Base-by-base conservation (phyloP, 2,113 vertebrate genomes). In the Oncorhynchus tshawytscha region DNA sequence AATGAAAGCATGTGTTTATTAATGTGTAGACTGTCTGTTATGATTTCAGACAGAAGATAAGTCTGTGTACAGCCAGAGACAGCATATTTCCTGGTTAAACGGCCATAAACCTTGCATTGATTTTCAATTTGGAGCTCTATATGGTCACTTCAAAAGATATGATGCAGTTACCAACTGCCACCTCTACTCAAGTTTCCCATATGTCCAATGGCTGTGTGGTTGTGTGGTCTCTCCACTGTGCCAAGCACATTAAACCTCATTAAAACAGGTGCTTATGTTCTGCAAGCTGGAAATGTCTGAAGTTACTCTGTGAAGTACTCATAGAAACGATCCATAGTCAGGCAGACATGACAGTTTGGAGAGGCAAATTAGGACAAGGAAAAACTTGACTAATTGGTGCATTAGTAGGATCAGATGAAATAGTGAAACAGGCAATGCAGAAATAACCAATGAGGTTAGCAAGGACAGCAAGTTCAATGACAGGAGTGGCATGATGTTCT, bases 91-190 rank as follows among this genome's bases (percentile, higher is more conserved):
- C 70, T 78, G 51, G 74, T 77, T 89, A 79, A 91, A 62, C 73
- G 69, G 45, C 69, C 31, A 78, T 87, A 82, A 81, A 82, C 70
- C 68, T 71, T 74, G 62, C 75, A 89, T 90, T 81, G 84, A 90
- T 88, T 90, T 88, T 88, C 87, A 85, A 80, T 90, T 86, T 83
- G 45, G 78, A 70, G 18, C 49, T 60, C 49, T 76, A 15, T 72
- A 60, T 74, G 68, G 60, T 49, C 73, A 54, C 66, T 79, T 77
- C 77, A 75, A 75, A 80, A 69, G 72, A 85, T 77, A 80, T 79
- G 73, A 81, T 78, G 77, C 39, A 29, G 72, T 80, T 73, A 78
- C 62, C 80, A 76, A 60, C 75, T 85, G 78, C 39, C 79, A 73
- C 57, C 67, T 84, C 72, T 70, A 70, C 22, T 80, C 65, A 75